These are phyloP conservation scores for Epistrophe eligans DNA, from an alignment of 2,888 invertebrate species.

Conservation along the genomic window DNA sequence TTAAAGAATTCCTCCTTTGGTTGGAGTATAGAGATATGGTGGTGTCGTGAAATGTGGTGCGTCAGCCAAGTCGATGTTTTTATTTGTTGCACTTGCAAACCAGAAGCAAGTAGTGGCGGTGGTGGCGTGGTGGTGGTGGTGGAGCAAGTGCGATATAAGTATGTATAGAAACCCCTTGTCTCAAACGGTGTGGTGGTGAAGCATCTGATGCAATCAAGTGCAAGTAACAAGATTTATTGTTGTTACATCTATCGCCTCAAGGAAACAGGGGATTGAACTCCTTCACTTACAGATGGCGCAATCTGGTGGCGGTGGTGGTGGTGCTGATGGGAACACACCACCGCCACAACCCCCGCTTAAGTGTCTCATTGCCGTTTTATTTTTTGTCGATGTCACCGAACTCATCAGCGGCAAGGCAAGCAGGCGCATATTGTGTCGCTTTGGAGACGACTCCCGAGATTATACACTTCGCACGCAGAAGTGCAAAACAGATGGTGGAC, in stretches of 20 bases:
- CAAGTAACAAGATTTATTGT: conserved; percentile 75
- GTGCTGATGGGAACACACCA: neutral
- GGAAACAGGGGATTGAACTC: conserved; percentile 74
- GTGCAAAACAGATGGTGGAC: conserved; percentile 75
- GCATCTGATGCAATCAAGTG: conserved; percentile 74
- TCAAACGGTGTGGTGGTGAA: conserved; percentile 47
- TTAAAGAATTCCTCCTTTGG: conserved; percentile 52
- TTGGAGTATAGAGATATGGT: neutral
- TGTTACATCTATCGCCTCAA: conserved; percentile 54
- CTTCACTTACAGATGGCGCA: conserved; percentile 61
- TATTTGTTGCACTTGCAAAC: conserved; percentile 32
- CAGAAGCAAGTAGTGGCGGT: conserved; percentile 4
- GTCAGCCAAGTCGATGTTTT: conserved; percentile 29
- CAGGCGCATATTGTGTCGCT: conserved; percentile 21
- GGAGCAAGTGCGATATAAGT: conserved; percentile 37
- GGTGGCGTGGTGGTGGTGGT: conserved; percentile 4
- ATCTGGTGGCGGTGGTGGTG: neutral
- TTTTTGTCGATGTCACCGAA: conserved; percentile 58
- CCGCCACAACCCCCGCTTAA: conserved; percentile 32
- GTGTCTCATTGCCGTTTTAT: conserved; percentile 42
- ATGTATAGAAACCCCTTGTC: neutral
- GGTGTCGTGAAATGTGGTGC: conserved; percentile 21
- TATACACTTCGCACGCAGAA: conserved; percentile 36
- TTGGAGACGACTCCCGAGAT: conserved; percentile 43
- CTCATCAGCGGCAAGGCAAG: conserved; percentile 42